phyloP scores from a whole-genome alignment of 2,797 vertebrate genomes.

The Syndactyla subalaris region DNA sequence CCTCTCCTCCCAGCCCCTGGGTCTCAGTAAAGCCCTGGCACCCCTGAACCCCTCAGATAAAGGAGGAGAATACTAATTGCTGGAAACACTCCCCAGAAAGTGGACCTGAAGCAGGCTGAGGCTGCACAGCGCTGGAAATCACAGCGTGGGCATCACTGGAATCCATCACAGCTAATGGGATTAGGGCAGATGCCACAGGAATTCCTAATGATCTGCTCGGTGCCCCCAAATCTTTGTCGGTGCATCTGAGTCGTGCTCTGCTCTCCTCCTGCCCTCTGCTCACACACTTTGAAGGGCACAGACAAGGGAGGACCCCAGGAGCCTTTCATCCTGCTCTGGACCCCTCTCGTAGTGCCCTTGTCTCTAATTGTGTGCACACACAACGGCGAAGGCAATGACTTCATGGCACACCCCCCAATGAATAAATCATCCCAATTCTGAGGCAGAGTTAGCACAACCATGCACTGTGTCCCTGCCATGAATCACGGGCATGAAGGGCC shows the following conservation, averaged over 20 bases:
- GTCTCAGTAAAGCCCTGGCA: background rate
- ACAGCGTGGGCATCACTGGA: background rate
- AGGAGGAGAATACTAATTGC: constrained; percentile 9
- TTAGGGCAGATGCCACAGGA: constrained; percentile 24
- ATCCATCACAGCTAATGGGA: constrained; percentile 53
- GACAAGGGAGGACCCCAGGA: background rate
- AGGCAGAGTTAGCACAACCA: background rate
- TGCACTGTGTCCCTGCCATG: background rate
- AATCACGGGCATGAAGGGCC: constrained; percentile 8
- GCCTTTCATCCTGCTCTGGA: background rate
- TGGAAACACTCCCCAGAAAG: background rate
- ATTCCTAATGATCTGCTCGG: constrained; percentile 1
- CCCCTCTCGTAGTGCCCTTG: background rate
- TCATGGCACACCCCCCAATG: background rate
- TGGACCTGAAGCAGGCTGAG: background rate
- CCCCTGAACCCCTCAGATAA: background rate
- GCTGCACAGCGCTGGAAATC: background rate
- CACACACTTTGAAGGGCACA: constrained; percentile 14
- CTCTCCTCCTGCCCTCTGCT: constrained; percentile 26
- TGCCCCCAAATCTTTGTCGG: background rate
- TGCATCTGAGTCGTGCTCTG: background rate
- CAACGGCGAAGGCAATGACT: background rate
- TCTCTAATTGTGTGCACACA: background rate
- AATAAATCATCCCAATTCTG: constrained; percentile 3
- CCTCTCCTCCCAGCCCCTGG: background rate